Percentiles rank a stretch among this genome's conserved stretches.
phyloP scores from a whole-genome alignment of 1,140 invertebrate genomes.

The Brachionus asplanchnoidis region DNA sequence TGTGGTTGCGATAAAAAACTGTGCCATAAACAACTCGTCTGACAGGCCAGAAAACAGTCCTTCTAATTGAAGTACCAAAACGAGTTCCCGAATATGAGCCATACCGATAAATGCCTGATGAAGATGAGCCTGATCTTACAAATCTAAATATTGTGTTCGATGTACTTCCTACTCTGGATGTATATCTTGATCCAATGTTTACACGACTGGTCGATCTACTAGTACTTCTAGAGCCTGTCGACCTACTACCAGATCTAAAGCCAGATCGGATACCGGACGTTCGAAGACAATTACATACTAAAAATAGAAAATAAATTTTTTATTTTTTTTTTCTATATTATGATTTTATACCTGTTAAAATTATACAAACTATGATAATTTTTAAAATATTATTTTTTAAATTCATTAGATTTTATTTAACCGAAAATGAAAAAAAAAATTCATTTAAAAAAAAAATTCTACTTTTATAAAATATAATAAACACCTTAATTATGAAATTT shows the following conservation, averaged over 20 bases:
- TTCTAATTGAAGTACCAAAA: slow-evolving; percentile 20
- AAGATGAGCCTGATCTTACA: background rate
- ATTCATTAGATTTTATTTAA: background rate
- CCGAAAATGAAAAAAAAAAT: background rate
- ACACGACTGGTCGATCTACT: background rate
- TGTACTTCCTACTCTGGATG: slow-evolving; percentile 3
- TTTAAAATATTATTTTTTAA: background rate
- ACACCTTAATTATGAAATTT: too few species aligned
- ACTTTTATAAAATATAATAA: too few species aligned
- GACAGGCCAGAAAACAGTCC: slow-evolving; percentile 24
- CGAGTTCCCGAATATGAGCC: background rate
- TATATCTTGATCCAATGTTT: background rate
- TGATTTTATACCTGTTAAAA: background rate
- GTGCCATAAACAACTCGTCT: slow-evolving; percentile 34
- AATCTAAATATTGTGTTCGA: background rate
- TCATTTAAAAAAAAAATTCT: background rate
- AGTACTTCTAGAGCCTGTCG: background rate
- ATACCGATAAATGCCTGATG: background rate
- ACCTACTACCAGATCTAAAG: background rate
- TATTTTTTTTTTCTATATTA: background rate
- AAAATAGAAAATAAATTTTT: background rate
- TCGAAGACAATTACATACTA: background rate
- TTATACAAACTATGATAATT: background rate
- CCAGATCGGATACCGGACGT: background rate
- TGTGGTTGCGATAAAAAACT: background rate